Base-by-base conservation (phyloP, 1,140 invertebrate species). In the Saccostrea glomerata region DNA sequence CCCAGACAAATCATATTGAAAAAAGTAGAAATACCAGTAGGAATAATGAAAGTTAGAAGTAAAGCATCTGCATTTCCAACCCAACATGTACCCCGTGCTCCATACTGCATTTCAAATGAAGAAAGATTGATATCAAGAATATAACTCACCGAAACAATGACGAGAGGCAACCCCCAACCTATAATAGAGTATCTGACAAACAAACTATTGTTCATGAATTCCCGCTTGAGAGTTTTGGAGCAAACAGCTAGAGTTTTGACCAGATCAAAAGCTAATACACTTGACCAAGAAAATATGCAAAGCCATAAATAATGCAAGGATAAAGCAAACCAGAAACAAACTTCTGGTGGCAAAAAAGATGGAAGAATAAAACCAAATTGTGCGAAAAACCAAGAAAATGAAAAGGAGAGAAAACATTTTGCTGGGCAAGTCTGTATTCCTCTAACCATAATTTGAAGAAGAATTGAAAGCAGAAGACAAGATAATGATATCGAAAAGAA, bases 261-360 rank as follows among this genome's bases (percentile, higher is more conserved):
- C 6, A 63, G n/a, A n/a, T 63, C 58, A n/a, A 63, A 63, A 63
- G 58, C 58, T 63, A 63, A n/a, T 6, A 63, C 58, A 7, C 58
- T 63, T 63, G 58, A 63, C 58, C 58, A 63, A 63, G 58, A 63
- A n/a, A 63, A 63, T 63, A 63, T 63, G 15, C 58, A 63, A 63
- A 63, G 58, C 58, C 58, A 63, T n/a, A 63, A 20, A 63, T 63
- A 63, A n/a, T 63, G 58, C n/a, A 63, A 5, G 6, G 15, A 20
- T 20, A 63, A 20, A 17, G 58, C 58, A 20, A 63, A 63, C 17
- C 17, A 15, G 17, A n/a, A 63, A n/a, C 58, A 63, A n/a, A 63
- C 58, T 63, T 63, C 15, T 63, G 58, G 17, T 20, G 58, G 58
- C 58, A 63, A 20, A n/a, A 63, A 63, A 6, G n/a, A 20, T 2